Conservation (phyloP, 1,140 invertebrate species). For the Apis cerana region DNA sequence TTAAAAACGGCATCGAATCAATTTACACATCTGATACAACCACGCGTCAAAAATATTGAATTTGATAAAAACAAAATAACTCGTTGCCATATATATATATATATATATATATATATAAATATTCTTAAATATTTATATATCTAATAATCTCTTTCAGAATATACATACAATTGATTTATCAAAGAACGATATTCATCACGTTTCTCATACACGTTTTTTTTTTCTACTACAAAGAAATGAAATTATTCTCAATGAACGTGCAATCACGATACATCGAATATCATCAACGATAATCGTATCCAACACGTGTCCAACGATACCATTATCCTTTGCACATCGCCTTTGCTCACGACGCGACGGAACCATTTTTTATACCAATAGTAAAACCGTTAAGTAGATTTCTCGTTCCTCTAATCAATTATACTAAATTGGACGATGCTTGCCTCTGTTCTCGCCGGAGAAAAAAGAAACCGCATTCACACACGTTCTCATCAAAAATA, state of each 20-base stretch:
- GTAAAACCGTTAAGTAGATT: background rate
- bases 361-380: background rate
- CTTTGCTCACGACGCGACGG: background rate
- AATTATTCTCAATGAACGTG: background rate
- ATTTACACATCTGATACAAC: too few species aligned
- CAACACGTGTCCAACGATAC: background rate
- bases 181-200: too few species aligned
- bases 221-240: background rate
- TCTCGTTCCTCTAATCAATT: slow-evolving; percentile 5
- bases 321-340: background rate
- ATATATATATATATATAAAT: background rate
- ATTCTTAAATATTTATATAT: background rate
- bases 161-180: background rate
- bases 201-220: too few species aligned
- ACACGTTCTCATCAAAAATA: slow-evolving; percentile 53
- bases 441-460: slow-evolving; percentile 21
- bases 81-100: too few species aligned
- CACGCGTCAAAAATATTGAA: too few species aligned
- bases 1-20: too few species aligned
- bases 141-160: background rate
- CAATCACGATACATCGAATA: slow-evolving; percentile 2
- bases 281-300: background rate
- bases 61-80: too few species aligned
- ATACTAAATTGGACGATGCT: slow-evolving; percentile 41
- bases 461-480: slow-evolving; percentile 28